phyloP scores from a whole-genome alignment of 2,113 vertebrate species.

The Amblyornis subalaris region DNA sequence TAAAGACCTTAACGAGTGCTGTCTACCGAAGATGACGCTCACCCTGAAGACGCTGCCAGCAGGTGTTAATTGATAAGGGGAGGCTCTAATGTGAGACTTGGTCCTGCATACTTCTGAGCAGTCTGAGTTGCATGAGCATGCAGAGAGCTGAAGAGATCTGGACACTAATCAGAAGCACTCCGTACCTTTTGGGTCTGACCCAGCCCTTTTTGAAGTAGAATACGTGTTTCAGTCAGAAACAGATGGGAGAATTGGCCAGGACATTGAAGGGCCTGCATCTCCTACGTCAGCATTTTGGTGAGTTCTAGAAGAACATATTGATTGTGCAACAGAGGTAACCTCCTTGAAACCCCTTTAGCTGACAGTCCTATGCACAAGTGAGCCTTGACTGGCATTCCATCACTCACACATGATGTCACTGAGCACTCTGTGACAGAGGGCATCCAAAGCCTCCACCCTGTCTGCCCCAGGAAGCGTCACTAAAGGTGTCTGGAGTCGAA shows the following conservation, averaged over 20 bases:
- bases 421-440: background rate
- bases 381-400: background rate
- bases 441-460: background rate
- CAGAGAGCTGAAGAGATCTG: background rate
- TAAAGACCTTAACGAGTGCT: background rate
- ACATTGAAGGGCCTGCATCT: background rate
- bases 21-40: background rate
- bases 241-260: background rate
- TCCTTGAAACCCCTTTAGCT: background rate
- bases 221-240: background rate
- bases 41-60: background rate
- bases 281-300: background rate
- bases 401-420: rapidly evolving
- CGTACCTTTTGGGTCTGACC: background rate
- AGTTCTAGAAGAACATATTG: background rate
- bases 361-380: background rate
- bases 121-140: background rate
- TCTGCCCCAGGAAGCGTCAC: background rate
- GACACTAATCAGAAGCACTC: background rate
- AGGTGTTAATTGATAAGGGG: background rate
- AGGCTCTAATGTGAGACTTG: background rate
- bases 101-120: background rate
- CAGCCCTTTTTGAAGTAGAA: background rate
- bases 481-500: background rate
- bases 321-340: background rate